phyloP scores from a whole-genome alignment of 2,888 invertebrate species.

The Gastrophysa polygoni region DNA sequence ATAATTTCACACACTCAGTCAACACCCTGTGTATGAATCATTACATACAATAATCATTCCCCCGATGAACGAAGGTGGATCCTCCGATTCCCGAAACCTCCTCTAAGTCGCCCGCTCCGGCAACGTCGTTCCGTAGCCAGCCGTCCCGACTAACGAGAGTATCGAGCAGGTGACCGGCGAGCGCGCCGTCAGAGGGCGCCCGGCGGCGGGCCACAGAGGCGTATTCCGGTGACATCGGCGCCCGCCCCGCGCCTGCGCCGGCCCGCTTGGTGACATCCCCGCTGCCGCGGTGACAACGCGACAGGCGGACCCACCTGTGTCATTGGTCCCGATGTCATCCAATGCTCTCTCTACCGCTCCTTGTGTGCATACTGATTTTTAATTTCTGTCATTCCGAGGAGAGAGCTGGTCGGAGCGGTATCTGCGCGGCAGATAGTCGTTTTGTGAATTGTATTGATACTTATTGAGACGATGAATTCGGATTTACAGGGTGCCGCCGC shows the following conservation, averaged over 20 bases:
- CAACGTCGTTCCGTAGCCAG: conserved; percentile 19
- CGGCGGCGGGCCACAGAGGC: conserved; percentile 55
- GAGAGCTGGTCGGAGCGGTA: too few relatives aligned
- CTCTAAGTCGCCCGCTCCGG: neutral
- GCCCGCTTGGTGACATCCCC: conserved; percentile 54
- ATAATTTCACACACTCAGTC: too few relatives aligned
- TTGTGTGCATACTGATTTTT: conserved; percentile 13
- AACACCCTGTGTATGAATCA: too few relatives aligned
- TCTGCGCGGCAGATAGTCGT: too few relatives aligned
- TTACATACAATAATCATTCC: too few relatives aligned
- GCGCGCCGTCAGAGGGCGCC: conserved; percentile 53
- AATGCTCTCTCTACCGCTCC: conserved; percentile 47
- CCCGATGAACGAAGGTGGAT: too few relatives aligned
- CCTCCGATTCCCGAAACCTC: neutral
- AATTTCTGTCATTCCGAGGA: conserved; percentile 19
- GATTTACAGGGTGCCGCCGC: too few relatives aligned
- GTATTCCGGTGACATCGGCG: conserved; percentile 56
- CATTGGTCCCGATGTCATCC: conserved; percentile 55
- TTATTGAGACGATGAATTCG: too few relatives aligned
- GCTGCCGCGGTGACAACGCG: conserved; percentile 55
- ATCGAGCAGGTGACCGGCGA: conserved; percentile 30
- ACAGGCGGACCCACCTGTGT: conserved; percentile 58
- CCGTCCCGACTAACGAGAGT: conserved; percentile 26
- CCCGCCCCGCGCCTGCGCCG: conserved; percentile 56
- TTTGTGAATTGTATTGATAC: conserved; percentile 6